These are phyloP conservation scores for Anolis sagrei DNA, from an alignment of 2,113 vertebrate genomes.

Conservation along the genomic window DNA sequence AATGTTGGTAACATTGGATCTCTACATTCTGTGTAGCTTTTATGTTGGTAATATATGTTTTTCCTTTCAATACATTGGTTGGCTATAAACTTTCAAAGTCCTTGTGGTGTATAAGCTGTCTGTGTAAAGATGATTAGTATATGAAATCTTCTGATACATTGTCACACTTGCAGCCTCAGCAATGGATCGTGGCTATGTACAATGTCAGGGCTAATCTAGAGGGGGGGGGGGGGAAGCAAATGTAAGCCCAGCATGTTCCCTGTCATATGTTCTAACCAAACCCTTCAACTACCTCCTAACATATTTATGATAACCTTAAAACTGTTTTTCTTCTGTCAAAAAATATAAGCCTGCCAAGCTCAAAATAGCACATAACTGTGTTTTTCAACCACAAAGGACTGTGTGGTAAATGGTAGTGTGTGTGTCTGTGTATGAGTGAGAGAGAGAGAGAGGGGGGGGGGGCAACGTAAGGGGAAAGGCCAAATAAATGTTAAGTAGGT, in stretches of 20 bases:
- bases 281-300: neutral
- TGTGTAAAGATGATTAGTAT: slow-evolving; percentile 6
- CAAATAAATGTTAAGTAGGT: slow-evolving; percentile 3
- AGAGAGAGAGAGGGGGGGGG: too few species aligned
- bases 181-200: neutral
- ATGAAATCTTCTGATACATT: slow-evolving; percentile 27
- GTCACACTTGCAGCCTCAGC: neutral
- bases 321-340: neutral
- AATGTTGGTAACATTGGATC: slow-evolving; percentile 18
- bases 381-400: slow-evolving; percentile 17
- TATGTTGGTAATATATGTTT: slow-evolving; percentile 2
- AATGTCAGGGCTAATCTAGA: slow-evolving; percentile 29
- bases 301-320: slow-evolving; percentile 25
- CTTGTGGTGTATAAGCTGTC: neutral
- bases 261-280: neutral
- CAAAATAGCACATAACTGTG: slow-evolving; percentile 12
- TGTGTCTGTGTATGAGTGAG: neutral
- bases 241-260: slow-evolving; percentile 7
- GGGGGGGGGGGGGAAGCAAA: accelerated
- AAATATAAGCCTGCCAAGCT: neutral
- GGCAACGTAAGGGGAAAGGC: neutral
- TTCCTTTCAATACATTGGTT: neutral
- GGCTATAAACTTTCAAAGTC: slow-evolving; percentile 25
- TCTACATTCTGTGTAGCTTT: neutral
- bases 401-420: neutral